Conservation (phyloP, 2,113 vertebrate genomes). For the Zootoca vivipara region DNA sequence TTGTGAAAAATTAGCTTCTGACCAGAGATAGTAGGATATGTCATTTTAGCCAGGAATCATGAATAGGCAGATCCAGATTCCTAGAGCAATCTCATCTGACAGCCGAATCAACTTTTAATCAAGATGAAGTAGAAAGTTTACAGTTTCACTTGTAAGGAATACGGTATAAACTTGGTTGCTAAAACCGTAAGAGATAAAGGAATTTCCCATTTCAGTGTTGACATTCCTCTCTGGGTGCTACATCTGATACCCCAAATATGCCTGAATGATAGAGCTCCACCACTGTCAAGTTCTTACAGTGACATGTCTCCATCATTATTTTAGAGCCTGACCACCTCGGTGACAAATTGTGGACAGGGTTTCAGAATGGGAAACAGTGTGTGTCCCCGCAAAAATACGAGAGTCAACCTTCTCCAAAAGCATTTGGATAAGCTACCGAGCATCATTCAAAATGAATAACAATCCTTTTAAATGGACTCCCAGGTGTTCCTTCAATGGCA, state of each 20-base stretch:
- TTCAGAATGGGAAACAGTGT: neutral
- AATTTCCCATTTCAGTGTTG: neutral
- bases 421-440: neutral
- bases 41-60: neutral
- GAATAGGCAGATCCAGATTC: neutral
- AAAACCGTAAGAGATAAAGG: neutral
- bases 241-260: neutral
- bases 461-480: neutral
- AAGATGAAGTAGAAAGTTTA: neutral
- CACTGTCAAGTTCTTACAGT: neutral
- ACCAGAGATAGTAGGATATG: neutral
- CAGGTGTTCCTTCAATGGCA: neutral
- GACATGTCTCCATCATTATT: neutral
- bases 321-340: neutral
- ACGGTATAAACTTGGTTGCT: neutral
- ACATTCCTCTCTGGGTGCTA: neutral
- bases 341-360: neutral
- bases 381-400: neutral
- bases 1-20: no score
- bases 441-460: neutral
- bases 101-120: neutral
- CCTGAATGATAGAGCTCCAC: no score
- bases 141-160: neutral
- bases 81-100: neutral
- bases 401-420: no score